Conservation (phyloP, 2,797 vertebrate species). For the Sitta carolinensis region DNA sequence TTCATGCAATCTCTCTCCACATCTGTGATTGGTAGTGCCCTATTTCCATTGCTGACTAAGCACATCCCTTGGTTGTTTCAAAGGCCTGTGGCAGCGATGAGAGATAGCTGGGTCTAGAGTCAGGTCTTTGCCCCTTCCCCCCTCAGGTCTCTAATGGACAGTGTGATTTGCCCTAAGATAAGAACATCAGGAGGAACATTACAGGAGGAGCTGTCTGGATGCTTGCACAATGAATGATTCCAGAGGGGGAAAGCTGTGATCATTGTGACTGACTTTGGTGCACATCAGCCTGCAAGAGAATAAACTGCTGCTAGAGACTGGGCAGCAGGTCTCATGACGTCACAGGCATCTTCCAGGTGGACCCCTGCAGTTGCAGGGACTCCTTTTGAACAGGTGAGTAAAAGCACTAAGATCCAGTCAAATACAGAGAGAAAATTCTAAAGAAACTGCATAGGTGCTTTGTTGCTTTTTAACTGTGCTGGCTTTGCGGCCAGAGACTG, state of each 20-base stretch:
- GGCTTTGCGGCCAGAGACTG: background rate
- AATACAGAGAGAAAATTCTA: background rate
- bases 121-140: background rate
- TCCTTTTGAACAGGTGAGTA: background rate
- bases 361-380: accelerated
- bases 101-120: accelerated
- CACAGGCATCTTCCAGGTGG: background rate
- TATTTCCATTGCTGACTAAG: background rate
- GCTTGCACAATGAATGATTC: background rate
- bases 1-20: background rate
- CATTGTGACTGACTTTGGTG: background rate
- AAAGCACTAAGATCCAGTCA: background rate
- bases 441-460: background rate
- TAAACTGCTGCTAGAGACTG: background rate
- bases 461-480: background rate
- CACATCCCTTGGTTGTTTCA: background rate
- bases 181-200: background rate
- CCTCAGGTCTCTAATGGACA: accelerated
- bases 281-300: background rate
- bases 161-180: background rate
- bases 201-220: background rate
- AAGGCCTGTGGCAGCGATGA: background rate
- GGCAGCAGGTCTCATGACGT: background rate
- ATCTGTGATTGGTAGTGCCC: background rate
- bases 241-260: background rate